Percentiles rank a stretch among this genome's conserved stretches.
Conservation (phyloP, 2,888 invertebrate genomes). For the Protula sp. region DNA sequence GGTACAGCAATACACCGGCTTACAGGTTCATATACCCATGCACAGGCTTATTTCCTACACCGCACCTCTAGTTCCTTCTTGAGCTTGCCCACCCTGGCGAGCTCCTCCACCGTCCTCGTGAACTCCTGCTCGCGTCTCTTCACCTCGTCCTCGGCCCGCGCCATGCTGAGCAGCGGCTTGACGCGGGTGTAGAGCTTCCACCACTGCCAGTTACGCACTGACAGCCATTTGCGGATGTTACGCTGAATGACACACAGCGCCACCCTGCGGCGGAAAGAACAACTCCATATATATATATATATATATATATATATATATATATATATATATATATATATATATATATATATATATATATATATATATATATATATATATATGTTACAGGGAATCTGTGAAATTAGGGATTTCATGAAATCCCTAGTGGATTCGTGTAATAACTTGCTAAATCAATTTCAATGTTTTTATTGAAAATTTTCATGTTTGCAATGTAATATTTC, state of each 20-base stretch:
- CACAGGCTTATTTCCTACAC: too few relatives aligned
- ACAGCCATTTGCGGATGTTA: constrained; percentile 98
- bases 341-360: too few relatives aligned
- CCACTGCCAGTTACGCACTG: constrained; percentile 99
- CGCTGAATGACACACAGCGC: constrained; percentile 97
- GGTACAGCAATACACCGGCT: too few relatives aligned
- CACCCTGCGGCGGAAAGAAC: constrained; percentile 59
- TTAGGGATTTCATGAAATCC: too few relatives aligned
- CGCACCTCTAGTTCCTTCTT: constrained; percentile 85
- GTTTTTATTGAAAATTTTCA: too few relatives aligned
- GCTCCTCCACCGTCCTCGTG: constrained; percentile 86
- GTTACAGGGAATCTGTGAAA: too few relatives aligned
- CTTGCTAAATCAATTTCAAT: too few relatives aligned
- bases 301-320: constrained; percentile 5
- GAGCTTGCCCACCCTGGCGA: constrained; percentile 90
- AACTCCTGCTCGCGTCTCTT: constrained; percentile 94
- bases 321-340: constrained; percentile 4
- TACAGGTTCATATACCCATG: too few relatives aligned
- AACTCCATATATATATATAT: background rate
- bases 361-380: too few relatives aligned
- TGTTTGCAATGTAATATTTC: too few relatives aligned
- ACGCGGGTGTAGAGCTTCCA: constrained; percentile 99
- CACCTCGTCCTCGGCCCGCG: constrained; percentile 98
- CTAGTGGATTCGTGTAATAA: too few relatives aligned
- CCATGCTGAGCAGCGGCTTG: constrained; percentile 98